A percentile compares a stretch with the other conserved stretches of the same genome.
These are phyloP conservation scores for Ctenomys sociabilis DNA, from an alignment of 2,113 vertebrate species.

Conservation along the genomic window DNA sequence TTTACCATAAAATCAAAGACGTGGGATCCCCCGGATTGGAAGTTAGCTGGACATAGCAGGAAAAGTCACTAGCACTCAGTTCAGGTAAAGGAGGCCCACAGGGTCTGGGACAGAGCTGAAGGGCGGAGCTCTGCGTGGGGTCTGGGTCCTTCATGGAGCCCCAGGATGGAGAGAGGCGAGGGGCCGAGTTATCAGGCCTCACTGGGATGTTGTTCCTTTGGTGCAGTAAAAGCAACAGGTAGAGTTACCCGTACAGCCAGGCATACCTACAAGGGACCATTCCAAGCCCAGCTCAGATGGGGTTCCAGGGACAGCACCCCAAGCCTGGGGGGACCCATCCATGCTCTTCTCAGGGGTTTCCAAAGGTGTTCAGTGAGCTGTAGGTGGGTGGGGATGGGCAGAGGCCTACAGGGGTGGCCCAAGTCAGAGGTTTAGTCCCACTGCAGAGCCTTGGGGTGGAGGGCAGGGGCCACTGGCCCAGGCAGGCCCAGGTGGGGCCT, in stretches of 20 bases:
- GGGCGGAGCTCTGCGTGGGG: not conserved
- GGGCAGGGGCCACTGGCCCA: not conserved
- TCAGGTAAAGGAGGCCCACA: not conserved
- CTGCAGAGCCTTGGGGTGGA: not conserved
- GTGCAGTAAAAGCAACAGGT: not conserved
- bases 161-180: not conserved
- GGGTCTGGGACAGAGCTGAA: not conserved
- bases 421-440: not conserved
- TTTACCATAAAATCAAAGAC: not conserved
- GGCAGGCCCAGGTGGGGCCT: not conserved
- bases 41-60: not conserved
- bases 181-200: not conserved
- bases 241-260: too few relatives aligned
- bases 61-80: not conserved
- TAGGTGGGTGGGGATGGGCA: not conserved
- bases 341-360: not conserved
- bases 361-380: not conserved
- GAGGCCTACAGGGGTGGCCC: not conserved
- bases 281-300: too few relatives aligned
- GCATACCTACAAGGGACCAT: not conserved
- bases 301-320: not conserved
- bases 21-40: fast-evolving
- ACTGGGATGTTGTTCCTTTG: not conserved
- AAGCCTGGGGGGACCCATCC: too few relatives aligned
- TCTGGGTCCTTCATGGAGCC: not conserved